phyloP scores from a whole-genome alignment of 2,888 invertebrate species.

The Drosophila phalerata region DNA sequence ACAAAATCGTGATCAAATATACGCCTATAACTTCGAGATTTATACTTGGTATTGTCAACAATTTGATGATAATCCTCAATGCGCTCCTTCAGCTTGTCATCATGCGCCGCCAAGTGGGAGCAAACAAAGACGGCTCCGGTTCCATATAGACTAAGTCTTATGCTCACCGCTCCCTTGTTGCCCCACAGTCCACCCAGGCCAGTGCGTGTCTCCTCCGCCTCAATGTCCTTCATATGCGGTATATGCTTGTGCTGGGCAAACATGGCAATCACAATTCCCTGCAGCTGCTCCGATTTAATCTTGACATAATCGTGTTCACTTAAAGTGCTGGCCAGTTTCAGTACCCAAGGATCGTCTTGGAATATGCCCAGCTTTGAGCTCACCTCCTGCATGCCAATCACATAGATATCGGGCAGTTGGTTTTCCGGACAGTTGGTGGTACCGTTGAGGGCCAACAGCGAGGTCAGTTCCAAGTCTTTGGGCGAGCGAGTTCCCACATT shows the following conservation, averaged over 20 bases:
- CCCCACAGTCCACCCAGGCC: slow-evolving; percentile 96
- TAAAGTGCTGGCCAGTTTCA: slow-evolving; percentile 88
- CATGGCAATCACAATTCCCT: slow-evolving; percentile 92
- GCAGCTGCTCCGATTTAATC: slow-evolving; percentile 92
- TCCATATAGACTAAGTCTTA: slow-evolving; percentile 94
- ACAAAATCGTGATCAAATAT: slow-evolving; percentile 98
- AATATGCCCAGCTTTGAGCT: slow-evolving; percentile 93
- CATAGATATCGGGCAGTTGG: slow-evolving; percentile 92
- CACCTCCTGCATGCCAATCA: slow-evolving; percentile 96
- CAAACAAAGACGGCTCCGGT: slow-evolving; percentile 95
- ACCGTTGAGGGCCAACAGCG: slow-evolving; percentile 89
- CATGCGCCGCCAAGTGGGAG: slow-evolving; percentile 96
- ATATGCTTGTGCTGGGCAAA: slow-evolving; percentile 93
- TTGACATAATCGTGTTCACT: slow-evolving; percentile 90
- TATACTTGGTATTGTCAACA: slow-evolving; percentile 92
- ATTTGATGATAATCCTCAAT: slow-evolving; percentile 95
- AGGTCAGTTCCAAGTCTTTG: slow-evolving; percentile 89
- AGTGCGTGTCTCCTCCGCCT: slow-evolving; percentile 94
- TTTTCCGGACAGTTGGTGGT: slow-evolving; percentile 87
- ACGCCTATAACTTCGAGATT: slow-evolving; percentile 90
- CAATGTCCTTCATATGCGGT: slow-evolving; percentile 92
- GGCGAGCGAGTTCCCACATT: slow-evolving; percentile 94
- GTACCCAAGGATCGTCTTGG: slow-evolving; percentile 94
- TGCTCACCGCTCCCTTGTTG: slow-evolving; percentile 94
- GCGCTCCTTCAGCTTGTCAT: slow-evolving; percentile 92